A percentile compares a stretch with the other conserved stretches of the same genome.
Evolutionary conservation across 2,797 vertebrate species (phyloP).

Genomic region (Argyrosomus regius): DNA sequence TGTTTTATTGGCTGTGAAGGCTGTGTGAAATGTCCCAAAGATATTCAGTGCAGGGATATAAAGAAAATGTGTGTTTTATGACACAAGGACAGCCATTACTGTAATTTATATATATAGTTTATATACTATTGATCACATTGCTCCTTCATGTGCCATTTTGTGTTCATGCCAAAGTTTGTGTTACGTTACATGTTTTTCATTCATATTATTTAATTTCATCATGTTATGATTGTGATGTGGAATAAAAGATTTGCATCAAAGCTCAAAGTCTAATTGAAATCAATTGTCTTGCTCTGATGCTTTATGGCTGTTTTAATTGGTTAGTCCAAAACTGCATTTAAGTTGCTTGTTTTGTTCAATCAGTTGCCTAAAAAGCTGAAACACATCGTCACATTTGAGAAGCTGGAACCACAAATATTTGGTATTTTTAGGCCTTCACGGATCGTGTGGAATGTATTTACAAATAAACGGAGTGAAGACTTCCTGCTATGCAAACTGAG

Average conservation of each 20-base stretch:
- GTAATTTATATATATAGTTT: slow-evolving; percentile 60
- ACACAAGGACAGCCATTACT: slow-evolving; percentile 55
- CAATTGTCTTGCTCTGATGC: neutral
- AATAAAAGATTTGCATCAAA: slow-evolving; percentile 71
- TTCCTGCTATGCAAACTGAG: too few relatives aligned
- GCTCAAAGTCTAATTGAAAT: neutral
- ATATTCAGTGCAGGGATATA: slow-evolving; percentile 56
- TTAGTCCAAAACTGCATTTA: neutral
- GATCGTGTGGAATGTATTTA: too few relatives aligned
- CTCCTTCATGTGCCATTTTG: slow-evolving; percentile 77
- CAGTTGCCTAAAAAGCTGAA: too few relatives aligned
- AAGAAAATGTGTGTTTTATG: slow-evolving; percentile 56
- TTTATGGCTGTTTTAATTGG: neutral
- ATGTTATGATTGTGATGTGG: slow-evolving; percentile 72
- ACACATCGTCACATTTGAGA: neutral
- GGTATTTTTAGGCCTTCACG: neutral
- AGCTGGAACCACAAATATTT: neutral
- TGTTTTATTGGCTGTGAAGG: slow-evolving; percentile 43
- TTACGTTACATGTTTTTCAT: slow-evolving; percentile 74
- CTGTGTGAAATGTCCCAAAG: slow-evolving; percentile 72
- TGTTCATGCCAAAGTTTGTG: slow-evolving; percentile 85
- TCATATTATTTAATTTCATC: slow-evolving; percentile 78
- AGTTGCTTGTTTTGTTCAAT: neutral
- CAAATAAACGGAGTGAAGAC: too few relatives aligned
- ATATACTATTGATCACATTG: slow-evolving; percentile 50